Evolutionary conservation across 2,113 vertebrate species (phyloP).

Genomic region (Periophthalmodon schlosseri): DNA sequence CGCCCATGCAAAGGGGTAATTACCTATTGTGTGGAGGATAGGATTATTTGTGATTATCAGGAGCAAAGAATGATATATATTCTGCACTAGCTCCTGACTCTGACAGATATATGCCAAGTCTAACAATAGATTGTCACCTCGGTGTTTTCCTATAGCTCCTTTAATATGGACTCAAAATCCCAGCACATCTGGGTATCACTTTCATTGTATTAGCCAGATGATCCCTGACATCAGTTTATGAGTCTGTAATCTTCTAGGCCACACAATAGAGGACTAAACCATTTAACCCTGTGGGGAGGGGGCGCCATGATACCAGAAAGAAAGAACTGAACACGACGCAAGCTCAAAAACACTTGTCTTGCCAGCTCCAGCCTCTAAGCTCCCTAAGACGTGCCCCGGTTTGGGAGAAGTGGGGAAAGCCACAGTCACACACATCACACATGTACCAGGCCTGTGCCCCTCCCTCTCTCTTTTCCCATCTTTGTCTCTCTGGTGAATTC

Average conservation of each 20-base stretch:
- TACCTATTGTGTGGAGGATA: slow-evolving; percentile 55
- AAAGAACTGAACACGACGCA: slow-evolving; percentile 38
- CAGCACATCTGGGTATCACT: slow-evolving; percentile 69
- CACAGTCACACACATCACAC: slow-evolving; percentile 38
- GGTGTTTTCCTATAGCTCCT: slow-evolving; percentile 46
- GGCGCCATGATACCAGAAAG: slow-evolving; percentile 54
- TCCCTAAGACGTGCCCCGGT: slow-evolving; percentile 67
- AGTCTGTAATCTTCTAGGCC: slow-evolving; percentile 71
- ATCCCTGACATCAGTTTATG: slow-evolving; percentile 78
- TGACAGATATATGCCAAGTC: slow-evolving; percentile 43
- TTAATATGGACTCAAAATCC: slow-evolving; percentile 64
- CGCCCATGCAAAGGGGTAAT: slow-evolving; percentile 45
- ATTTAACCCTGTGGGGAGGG: slow-evolving; percentile 67
- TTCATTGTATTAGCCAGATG: slow-evolving; percentile 74
- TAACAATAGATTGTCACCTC: slow-evolving; percentile 55
- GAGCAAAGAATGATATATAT: slow-evolving; percentile 41
- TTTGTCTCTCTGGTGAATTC: slow-evolving; percentile 76
- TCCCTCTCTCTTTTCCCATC: slow-evolving; percentile 63
- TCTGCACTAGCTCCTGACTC: slow-evolving; percentile 35
- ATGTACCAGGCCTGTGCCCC: slow-evolving; percentile 34
- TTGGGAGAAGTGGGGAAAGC: slow-evolving; percentile 59
- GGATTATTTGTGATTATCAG: slow-evolving; percentile 65
- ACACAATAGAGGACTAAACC: slow-evolving; percentile 70
- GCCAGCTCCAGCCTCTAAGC: slow-evolving; percentile 64
- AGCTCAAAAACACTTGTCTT: slow-evolving; percentile 48